Conservation (phyloP, 2,888 invertebrate genomes). For the Smittia aterrima region DNA sequence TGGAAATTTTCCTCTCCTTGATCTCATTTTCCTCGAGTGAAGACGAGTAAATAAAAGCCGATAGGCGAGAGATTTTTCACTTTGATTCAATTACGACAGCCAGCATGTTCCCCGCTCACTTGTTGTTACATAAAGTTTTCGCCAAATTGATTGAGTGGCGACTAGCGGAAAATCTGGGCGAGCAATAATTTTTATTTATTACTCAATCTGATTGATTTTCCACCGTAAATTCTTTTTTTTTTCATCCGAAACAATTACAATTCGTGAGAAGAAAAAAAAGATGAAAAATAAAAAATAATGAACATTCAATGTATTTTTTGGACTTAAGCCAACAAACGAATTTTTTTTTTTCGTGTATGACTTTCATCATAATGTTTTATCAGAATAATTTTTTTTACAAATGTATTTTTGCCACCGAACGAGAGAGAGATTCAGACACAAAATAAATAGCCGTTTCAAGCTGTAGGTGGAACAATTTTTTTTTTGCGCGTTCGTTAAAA, state of each 20-base stretch:
- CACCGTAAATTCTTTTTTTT: too few species aligned
- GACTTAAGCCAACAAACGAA: neutral
- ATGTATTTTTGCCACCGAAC: neutral
- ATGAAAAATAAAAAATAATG: constrained; percentile 10
- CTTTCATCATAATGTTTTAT: constrained; percentile 19
- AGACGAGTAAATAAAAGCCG: too few species aligned
- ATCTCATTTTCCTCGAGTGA: neutral
- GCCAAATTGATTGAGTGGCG: neutral
- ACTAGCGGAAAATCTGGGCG: neutral
- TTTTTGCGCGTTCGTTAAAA: constrained; percentile 1
- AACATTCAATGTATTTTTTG: constrained; percentile 9
- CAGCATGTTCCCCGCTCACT: neutral
- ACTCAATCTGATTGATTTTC: constrained; percentile 9
- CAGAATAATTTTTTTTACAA: neutral
- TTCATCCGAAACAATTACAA: neutral
- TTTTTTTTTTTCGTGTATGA: constrained; percentile 10
- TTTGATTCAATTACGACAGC: too few species aligned
- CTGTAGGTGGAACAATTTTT: constrained; percentile 17
- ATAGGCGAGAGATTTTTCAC: neutral
- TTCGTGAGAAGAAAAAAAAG: neutral
- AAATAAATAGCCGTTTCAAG: constrained; percentile 12
- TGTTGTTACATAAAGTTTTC: neutral
- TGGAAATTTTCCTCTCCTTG: neutral
- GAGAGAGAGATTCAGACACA: neutral
- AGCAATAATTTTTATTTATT: neutral